These are phyloP conservation scores for Andrena praecox DNA, from an alignment of 2,888 invertebrate genomes.

Conservation along the genomic window DNA sequence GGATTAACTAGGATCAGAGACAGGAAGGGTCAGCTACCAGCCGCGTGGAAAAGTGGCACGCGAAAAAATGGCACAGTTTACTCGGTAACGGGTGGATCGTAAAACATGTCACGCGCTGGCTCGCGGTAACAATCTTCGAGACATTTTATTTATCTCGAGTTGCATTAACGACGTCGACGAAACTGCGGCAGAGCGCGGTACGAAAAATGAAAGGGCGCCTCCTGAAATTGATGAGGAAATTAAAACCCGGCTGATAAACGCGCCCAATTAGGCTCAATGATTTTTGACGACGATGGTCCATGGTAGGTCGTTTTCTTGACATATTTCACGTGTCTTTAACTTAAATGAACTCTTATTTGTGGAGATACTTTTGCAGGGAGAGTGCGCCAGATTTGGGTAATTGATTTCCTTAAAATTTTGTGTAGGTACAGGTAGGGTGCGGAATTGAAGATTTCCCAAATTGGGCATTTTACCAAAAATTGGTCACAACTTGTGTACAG, in stretches of 20 bases:
- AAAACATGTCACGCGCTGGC: constrained; percentile 58
- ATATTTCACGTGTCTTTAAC: no score
- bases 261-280: constrained; percentile 31
- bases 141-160: constrained; percentile 66
- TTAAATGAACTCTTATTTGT: no score
- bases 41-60: constrained; percentile 32
- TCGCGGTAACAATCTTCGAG: constrained; percentile 32
- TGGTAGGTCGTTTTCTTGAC: no score
- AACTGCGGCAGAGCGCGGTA: constrained; percentile 10
- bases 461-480: no score
- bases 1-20: constrained; percentile 41
- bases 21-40: not conserved
- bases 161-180: constrained; percentile 59
- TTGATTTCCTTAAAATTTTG: no score
- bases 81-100: constrained; percentile 58
- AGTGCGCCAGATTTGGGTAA: no score
- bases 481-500: no score
- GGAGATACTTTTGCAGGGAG: no score
- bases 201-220: constrained; percentile 9
- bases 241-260: constrained; percentile 21
- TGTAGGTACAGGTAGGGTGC: no score
- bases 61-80: constrained; percentile 27
- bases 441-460: no score
- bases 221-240: constrained; percentile 13
- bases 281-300: not conserved